Conservation (phyloP, 2,113 vertebrate species). For the Dasyornis broadbenti region DNA sequence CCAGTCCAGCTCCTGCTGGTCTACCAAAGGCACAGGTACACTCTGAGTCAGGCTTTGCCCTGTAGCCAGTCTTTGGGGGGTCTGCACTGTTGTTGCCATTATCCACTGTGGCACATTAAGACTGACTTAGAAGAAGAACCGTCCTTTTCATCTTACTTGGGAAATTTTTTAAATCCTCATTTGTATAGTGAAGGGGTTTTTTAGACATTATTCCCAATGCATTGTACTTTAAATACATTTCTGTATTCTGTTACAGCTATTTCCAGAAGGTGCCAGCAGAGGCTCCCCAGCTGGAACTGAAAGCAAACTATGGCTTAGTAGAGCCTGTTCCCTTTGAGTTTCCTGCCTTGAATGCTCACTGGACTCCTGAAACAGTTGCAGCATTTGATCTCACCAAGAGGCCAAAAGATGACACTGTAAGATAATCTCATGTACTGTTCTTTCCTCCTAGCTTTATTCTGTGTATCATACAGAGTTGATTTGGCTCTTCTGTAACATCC, state of each 20-base stretch:
- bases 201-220: too few species aligned
- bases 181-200: neutral
- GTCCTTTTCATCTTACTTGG: neutral
- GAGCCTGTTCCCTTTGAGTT: conserved; percentile 89
- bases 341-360: conserved; percentile 78
- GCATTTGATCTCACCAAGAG: conserved; percentile 94
- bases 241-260: conserved; percentile 79
- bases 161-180: neutral
- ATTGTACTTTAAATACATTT: neutral
- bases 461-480: neutral
- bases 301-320: conserved; percentile 93
- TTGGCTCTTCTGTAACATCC: neutral
- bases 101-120: neutral
- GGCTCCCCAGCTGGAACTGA: conserved; percentile 89
- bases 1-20: neutral
- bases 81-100: neutral
- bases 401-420: conserved; percentile 90
- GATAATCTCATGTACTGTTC: neutral
- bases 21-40: neutral
- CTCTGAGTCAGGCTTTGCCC: neutral
- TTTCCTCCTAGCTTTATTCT: neutral
- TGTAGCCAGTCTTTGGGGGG: neutral
- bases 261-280: conserved; percentile 95
- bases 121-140: neutral
- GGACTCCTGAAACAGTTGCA: conserved; percentile 85